Conservation (phyloP, 2,888 invertebrate genomes). For the Ormyrus labotus region DNA sequence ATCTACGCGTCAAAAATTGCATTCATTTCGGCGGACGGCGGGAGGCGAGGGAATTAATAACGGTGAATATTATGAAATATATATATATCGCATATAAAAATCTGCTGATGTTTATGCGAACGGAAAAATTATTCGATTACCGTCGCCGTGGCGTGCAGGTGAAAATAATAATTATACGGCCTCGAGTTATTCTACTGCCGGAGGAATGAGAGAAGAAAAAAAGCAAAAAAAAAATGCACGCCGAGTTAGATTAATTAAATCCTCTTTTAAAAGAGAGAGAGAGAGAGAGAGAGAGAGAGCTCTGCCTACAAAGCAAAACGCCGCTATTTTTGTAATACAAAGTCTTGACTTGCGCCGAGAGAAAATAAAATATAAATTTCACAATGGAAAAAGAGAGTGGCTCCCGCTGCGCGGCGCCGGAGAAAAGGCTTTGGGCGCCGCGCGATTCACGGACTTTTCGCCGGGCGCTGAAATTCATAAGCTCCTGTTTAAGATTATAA, state of each 20-base stretch:
- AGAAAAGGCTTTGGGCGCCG: slow-evolving; percentile 40
- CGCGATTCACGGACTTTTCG: slow-evolving; percentile 9
- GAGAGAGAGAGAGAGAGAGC: too few relatives aligned
- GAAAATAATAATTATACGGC: too few relatives aligned
- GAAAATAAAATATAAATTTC: slow-evolving; percentile 25
- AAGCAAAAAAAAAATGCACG: too few relatives aligned
- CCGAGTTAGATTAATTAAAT: slow-evolving; percentile 20
- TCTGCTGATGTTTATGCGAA: not conserved
- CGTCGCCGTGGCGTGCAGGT: not conserved
- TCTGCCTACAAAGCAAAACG: not conserved
- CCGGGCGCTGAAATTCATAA: slow-evolving; percentile 12
- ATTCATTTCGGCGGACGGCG: not conserved
- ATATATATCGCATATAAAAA: not conserved
- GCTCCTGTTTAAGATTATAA: not conserved
- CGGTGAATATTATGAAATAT: slow-evolving; percentile 5
- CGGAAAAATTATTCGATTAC: slow-evolving; percentile 4
- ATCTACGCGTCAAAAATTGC: slow-evolving; percentile 8
- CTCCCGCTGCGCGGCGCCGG: not conserved
- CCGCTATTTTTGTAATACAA: slow-evolving; percentile 24
- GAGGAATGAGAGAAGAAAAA: too few relatives aligned
- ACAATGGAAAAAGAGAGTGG: not conserved
- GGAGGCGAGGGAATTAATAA: not conserved
- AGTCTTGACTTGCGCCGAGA: not conserved
- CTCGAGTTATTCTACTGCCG: too few relatives aligned
- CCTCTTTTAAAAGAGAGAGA: slow-evolving; percentile 4